Base-by-base conservation (phyloP, 2,888 invertebrate species). In the Drosophila niveifrons region DNA sequence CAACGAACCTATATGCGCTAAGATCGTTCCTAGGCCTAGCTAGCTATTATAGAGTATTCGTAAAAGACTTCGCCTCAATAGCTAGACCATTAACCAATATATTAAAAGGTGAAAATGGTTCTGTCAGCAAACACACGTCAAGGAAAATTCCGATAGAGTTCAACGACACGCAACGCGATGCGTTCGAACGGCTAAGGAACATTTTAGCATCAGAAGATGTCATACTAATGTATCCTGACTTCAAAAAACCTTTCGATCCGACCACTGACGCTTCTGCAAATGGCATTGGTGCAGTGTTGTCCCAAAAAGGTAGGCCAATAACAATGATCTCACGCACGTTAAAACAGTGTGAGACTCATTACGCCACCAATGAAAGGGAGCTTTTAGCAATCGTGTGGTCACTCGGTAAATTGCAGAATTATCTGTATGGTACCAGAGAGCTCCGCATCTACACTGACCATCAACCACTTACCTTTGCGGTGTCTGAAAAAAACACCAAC, bases 191-290 rank as follows among this genome's bases (percentile, higher is more conserved):
- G 0, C n/a, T 58, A 15, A 48, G n/a, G 28, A 50, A 61, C 23
- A 44, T 61, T 2, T 18, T 51, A 1, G 59, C 51, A 31, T 51
- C 51, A 11, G 51, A 59, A 9, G 59, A 51, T 51, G 51, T 59
- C 9, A 58, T 59, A 7, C 13, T 34, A 8, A 28, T 50, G n/a
- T 59, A 59, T 43, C 31, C 50, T 1, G 59, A 59, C 4, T 51
- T 44, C 11, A 44, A 51, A 23, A 6, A 43, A 8, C 43, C 59
- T 2, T 51, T 61, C 4, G 51, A 51, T 28, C 8, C 51, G 4
- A 61, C 50, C 2, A 59, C 59, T 3, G 43, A 50, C 41, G 43
- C 18, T 15, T 47, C 39, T 4, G n/a, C 13, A 39, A 15, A 23
- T 13, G 47, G 47, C 43, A 43, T 59, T 4, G 50, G 43, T 1